phyloP scores from a whole-genome alignment of 2,888 invertebrate species.

The Polymixis lichenea region DNA sequence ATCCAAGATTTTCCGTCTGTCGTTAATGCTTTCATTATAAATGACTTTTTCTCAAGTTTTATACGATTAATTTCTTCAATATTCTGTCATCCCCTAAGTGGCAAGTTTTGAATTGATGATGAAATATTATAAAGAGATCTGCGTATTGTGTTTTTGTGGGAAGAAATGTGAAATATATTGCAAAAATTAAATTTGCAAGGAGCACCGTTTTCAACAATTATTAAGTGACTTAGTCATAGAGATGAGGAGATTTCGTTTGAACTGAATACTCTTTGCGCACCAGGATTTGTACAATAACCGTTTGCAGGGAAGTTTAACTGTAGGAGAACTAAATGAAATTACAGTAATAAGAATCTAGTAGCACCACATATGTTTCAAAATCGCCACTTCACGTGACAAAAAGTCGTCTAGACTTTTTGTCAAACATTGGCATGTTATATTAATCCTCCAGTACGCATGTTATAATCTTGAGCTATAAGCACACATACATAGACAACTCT shows the following conservation, averaged over 20 bases:
- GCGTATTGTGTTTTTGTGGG: slow-evolving; percentile 19
- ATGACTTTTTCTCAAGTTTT: slow-evolving; percentile 64
- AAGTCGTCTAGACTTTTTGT: no score
- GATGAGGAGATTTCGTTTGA: neutral
- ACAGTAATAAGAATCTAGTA: no score
- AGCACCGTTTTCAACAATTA: neutral
- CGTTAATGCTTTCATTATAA: slow-evolving; percentile 63
- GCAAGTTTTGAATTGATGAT: slow-evolving; percentile 55
- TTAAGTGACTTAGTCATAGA: neutral
- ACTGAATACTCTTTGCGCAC: neutral
- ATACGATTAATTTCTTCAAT: slow-evolving; percentile 62
- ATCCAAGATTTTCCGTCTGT: slow-evolving; percentile 62
- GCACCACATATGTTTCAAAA: no score
- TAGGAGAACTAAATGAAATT: no score
- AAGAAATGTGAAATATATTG: neutral
- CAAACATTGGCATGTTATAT: no score
- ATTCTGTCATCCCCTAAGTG: slow-evolving; percentile 55
- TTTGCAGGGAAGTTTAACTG: neutral
- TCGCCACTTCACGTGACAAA: no score
- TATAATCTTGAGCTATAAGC: no score
- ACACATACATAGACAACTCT: no score
- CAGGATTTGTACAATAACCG: neutral
- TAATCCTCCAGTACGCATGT: no score
- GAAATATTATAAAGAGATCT: slow-evolving; percentile 17
- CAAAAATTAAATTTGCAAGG: neutral